These are phyloP conservation scores for Atrichornis clamosus DNA, from an alignment of 2,113 vertebrate genomes.

Conservation along the genomic window DNA sequence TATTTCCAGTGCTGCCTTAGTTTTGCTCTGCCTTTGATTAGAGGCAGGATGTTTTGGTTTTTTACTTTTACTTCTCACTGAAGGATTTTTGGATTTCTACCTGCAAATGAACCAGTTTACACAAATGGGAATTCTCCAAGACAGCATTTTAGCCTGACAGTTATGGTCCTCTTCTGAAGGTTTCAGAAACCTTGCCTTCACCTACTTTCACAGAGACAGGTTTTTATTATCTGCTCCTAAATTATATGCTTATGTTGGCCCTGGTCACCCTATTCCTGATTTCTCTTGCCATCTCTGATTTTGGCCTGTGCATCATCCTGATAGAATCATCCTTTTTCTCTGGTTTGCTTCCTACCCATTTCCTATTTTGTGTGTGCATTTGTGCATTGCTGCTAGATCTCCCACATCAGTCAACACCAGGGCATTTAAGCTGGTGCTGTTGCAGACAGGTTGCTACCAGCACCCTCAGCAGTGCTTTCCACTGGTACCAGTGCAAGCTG, in stretches of 20 bases:
- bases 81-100: neutral
- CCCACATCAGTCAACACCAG: neutral
- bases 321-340: neutral
- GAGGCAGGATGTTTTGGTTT: neutral
- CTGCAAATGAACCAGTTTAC: neutral
- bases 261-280: neutral
- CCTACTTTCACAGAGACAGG: neutral
- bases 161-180: neutral
- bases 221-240: neutral
- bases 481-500: neutral
- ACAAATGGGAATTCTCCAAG: neutral
- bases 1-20: neutral
- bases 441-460: neutral
- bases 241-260: neutral
- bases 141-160: neutral
- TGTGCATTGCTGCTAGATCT: neutral
- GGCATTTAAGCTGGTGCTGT: neutral
- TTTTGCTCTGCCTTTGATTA: neutral
- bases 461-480: neutral
- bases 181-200: neutral
- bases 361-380: neutral
- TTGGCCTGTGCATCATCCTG: neutral
- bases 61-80: neutral
- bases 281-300: neutral
- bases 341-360: neutral